Conservation (phyloP, 2,797 vertebrate species). For the Poeciliopsis turneri region DNA sequence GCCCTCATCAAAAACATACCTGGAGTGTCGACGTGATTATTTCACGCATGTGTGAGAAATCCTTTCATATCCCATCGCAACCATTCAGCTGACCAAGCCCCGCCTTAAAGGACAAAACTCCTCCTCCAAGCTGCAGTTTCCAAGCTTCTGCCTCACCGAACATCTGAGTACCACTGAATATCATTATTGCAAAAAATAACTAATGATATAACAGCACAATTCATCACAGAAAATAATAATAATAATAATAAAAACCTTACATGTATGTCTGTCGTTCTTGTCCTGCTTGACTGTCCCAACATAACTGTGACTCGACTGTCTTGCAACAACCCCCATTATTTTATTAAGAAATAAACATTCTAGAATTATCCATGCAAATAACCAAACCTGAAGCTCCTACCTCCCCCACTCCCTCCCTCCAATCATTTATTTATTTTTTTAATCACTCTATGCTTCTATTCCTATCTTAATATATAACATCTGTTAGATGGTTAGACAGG, state of each 20-base stretch:
- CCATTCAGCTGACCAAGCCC: too few species aligned
- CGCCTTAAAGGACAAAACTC: too few species aligned
- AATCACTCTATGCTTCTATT: constrained; percentile 34
- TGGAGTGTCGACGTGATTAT: too few species aligned
- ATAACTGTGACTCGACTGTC: neutral
- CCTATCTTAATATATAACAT: constrained; percentile 38
- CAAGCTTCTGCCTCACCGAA: too few species aligned
- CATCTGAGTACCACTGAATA: neutral
- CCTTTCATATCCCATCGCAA: too few species aligned
- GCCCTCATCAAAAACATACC: too few species aligned
- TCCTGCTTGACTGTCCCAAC: neutral
- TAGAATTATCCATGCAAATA: neutral
- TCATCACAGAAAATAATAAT: too few species aligned
- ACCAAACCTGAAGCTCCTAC: neutral
- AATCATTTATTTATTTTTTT: neutral
- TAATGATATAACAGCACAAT: too few species aligned
- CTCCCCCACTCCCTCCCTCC: too few species aligned
- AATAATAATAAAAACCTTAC: too few species aligned
- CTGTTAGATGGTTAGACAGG: constrained; percentile 38
- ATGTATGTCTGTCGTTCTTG: neutral
- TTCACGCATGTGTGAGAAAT: too few species aligned
- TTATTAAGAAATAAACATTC: neutral
- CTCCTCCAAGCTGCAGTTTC: too few species aligned
- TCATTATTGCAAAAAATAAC: neutral
- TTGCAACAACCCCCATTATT: neutral